Conservation (phyloP, 2,113 vertebrate genomes). For the Dasyprocta punctata region DNA sequence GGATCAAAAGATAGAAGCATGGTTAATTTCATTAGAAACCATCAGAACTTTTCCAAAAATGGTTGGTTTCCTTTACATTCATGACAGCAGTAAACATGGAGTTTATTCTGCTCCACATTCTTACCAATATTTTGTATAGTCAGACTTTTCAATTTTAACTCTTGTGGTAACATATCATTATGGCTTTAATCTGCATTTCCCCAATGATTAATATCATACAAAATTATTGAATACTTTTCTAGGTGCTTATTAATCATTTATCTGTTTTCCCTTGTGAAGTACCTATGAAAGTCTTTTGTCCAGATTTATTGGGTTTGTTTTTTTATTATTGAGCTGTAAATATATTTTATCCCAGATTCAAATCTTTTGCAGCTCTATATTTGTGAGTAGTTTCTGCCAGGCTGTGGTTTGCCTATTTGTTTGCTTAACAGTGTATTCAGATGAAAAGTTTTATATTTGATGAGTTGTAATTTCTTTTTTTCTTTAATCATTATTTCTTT, state of each 20-base stretch:
- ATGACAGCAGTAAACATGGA: accelerated
- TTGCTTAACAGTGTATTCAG: background rate
- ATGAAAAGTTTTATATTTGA: background rate
- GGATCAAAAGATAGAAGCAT: conserved; percentile 11
- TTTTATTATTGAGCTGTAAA: background rate
- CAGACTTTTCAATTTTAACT: background rate
- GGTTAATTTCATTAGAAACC: conserved; percentile 67
- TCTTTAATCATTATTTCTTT: background rate
- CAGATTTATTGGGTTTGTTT: background rate
- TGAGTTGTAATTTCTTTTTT: background rate
- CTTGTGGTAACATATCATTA: background rate
- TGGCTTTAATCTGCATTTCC: background rate
- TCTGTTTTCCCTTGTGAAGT: background rate
- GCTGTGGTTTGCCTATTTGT: background rate
- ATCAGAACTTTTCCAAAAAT: background rate
- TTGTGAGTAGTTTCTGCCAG: background rate
- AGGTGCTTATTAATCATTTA: background rate
- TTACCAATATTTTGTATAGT: accelerated
- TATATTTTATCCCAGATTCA: background rate
- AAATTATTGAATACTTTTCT: background rate
- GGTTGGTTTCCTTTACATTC: background rate
- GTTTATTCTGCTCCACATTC: background rate
- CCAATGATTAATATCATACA: too few species aligned
- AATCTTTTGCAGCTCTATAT: background rate
- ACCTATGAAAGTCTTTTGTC: background rate